These are phyloP conservation scores for Elachura formosa DNA, from an alignment of 2,113 vertebrate genomes.

Conservation along the genomic window DNA sequence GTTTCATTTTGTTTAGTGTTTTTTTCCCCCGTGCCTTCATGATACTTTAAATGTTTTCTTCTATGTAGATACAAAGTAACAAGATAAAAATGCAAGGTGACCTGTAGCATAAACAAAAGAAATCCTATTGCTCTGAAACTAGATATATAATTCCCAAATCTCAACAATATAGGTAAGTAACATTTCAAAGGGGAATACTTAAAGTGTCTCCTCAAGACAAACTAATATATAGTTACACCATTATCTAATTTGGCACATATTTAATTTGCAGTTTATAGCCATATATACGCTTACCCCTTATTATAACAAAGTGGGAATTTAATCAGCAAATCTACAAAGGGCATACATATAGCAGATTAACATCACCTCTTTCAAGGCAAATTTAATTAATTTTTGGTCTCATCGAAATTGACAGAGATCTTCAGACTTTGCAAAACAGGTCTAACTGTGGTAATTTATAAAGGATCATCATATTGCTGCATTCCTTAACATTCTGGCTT, in stretches of 20 bases:
- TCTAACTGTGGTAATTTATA: background rate
- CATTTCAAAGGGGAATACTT: background rate
- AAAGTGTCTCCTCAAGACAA: background rate
- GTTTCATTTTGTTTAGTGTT: background rate
- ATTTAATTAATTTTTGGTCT: background rate
- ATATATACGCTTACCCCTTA: background rate
- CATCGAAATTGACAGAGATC: background rate
- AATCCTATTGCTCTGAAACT: background rate
- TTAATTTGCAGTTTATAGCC: conserved; percentile 10
- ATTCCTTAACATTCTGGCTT: background rate
- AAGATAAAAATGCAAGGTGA: conserved; percentile 26
- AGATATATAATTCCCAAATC: background rate
- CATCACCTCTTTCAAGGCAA: background rate
- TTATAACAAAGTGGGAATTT: background rate
- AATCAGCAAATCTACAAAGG: conserved; percentile 27
- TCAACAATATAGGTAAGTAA: background rate
- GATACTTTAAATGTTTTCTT: background rate
- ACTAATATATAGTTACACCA: background rate
- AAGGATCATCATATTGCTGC: background rate
- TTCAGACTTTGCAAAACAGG: background rate
- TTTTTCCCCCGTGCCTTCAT: background rate
- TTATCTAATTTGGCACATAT: background rate
- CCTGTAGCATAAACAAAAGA: background rate
- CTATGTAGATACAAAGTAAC: background rate
- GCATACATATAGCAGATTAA: background rate